phyloP scores from a whole-genome alignment of 2,797 vertebrate species.

The Argya squamiceps region DNA sequence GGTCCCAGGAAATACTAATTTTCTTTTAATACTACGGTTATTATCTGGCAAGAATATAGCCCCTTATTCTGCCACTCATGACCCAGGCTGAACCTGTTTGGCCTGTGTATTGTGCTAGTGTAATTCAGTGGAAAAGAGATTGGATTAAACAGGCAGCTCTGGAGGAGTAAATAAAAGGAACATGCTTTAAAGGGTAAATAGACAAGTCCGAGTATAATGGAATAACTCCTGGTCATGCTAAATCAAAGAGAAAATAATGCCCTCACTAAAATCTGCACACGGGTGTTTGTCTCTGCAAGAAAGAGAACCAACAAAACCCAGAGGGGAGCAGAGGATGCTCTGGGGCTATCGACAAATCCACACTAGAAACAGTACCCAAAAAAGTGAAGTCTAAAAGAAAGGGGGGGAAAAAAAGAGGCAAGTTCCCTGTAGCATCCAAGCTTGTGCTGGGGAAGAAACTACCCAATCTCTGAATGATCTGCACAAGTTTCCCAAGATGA shows the following conservation, averaged over 20 bases:
- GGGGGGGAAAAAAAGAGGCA: background rate
- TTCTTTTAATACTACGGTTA: background rate
- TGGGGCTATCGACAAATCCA: background rate
- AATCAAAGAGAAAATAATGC: constrained; percentile 38
- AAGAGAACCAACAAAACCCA: background rate
- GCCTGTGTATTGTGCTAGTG: constrained; percentile 48
- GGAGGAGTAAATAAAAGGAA: constrained; percentile 49
- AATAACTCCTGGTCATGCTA: constrained; percentile 29
- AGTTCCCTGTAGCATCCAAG: background rate
- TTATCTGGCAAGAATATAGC: background rate
- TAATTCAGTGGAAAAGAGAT: constrained; percentile 66
- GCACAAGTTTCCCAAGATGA: background rate
- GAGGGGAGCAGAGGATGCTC: background rate
- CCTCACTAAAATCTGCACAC: background rate
- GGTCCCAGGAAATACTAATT: background rate
- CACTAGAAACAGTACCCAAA: background rate
- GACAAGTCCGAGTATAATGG: constrained; percentile 42
- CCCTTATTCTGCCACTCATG: background rate
- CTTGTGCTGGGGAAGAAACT: background rate
- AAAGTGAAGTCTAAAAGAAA: background rate
- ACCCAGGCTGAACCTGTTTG: constrained; percentile 54
- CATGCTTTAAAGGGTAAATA: constrained; percentile 64
- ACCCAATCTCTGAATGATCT: background rate
- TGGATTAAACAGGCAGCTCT: constrained; percentile 52
- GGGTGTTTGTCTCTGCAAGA: background rate